Conservation (phyloP, 2,888 invertebrate species). For the Machimus rusticus region DNA sequence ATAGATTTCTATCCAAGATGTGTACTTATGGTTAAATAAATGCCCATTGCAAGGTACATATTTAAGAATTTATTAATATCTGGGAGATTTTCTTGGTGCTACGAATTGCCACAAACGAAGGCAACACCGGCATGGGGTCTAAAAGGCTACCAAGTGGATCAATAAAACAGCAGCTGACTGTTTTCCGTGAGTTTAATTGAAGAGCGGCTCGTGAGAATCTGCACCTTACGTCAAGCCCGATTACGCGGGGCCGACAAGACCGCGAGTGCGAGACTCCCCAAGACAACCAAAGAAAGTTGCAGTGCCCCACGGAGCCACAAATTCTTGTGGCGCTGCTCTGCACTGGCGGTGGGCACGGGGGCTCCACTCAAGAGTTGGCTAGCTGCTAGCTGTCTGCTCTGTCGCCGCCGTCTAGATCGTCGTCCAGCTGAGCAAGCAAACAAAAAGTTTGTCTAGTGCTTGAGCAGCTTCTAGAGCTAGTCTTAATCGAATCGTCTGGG, state of each 20-base stretch:
- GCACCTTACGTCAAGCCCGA: slow-evolving; percentile 6
- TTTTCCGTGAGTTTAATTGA: background rate
- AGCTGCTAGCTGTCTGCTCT: background rate
- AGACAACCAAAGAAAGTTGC: background rate
- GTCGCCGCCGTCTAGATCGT: background rate
- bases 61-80: background rate
- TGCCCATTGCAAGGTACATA: background rate
- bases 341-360: background rate
- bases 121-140: background rate
- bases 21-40: background rate
- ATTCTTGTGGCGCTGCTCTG: background rate
- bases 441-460: background rate
- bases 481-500: slow-evolving; percentile 20
- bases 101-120: background rate
- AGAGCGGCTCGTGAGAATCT: background rate
- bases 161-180: slow-evolving; percentile 7
- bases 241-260: background rate
- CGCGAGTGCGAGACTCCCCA: background rate
- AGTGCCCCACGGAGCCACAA: background rate
- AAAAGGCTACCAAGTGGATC: background rate
- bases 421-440: slow-evolving; percentile 12
- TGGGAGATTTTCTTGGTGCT: background rate
- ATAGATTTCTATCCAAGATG: background rate
- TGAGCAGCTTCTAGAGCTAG: slow-evolving; percentile 2
- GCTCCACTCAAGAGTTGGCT: background rate